A percentile compares a stretch with the other conserved stretches of the same genome.
These are phyloP conservation scores for Tokudaia muenninki DNA, from an alignment of 2,797 vertebrate species.

Conservation along the genomic window DNA sequence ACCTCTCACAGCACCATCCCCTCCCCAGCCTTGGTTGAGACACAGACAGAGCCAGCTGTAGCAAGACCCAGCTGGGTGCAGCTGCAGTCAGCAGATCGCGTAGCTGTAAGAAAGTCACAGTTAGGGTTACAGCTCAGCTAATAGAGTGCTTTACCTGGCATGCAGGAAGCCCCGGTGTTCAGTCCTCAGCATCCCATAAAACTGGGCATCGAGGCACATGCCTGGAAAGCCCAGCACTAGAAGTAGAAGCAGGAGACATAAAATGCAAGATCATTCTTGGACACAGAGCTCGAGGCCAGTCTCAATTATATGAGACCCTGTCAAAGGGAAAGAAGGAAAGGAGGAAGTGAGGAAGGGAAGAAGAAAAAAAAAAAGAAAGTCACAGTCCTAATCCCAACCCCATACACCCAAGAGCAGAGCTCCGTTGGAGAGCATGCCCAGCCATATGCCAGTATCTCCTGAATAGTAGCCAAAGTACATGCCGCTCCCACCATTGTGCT, in stretches of 20 bases:
- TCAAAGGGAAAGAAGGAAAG: not conserved
- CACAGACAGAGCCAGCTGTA: conserved; percentile 44
- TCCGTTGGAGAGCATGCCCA: not conserved
- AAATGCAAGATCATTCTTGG: not conserved
- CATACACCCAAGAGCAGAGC: not conserved
- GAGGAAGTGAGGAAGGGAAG: rapidly evolving
- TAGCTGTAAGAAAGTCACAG: not conserved
- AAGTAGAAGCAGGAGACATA: not conserved
- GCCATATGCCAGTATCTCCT: not conserved
- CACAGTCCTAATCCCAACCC: not conserved
- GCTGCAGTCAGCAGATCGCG: conserved; percentile 5
- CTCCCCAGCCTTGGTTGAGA: conserved; percentile 58
- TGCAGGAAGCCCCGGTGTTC: not conserved
- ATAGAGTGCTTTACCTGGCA: not conserved
- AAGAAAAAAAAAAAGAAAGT: not conserved
- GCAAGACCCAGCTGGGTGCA: conserved; percentile 19
- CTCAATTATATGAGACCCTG: not conserved
- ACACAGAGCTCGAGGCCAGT: not conserved
- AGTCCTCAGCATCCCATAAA: not conserved
- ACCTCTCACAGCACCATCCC: conserved; percentile 35
- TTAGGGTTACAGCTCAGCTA: not conserved
- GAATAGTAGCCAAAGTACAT: not conserved
- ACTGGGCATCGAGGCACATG: not conserved
- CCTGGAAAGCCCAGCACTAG: not conserved
- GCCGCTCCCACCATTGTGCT: not conserved